Percentiles rank a stretch among this genome's conserved stretches.
These are phyloP conservation scores for Oenanthe melanoleuca DNA, from an alignment of 2,113 vertebrate species.

Conservation along the genomic window DNA sequence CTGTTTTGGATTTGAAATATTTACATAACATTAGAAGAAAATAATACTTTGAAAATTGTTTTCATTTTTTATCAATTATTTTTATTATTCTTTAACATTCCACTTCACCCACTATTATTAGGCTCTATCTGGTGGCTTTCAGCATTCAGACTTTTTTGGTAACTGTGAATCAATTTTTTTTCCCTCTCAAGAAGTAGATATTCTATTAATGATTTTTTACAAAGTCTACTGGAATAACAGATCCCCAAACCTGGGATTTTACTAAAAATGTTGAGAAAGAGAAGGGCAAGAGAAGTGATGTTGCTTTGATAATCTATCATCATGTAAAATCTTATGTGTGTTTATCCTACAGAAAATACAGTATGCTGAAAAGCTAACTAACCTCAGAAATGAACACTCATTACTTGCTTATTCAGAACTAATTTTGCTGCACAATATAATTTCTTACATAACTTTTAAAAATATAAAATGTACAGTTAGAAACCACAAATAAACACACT, in stretches of 20 bases:
- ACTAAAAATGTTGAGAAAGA: neutral
- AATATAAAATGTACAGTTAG: neutral
- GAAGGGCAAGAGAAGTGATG: neutral
- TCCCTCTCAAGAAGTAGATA: neutral
- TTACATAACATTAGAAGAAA: constrained; percentile 63
- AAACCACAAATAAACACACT: neutral
- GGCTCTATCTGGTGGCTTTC: neutral
- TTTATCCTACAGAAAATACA: neutral
- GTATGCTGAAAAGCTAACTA: neutral
- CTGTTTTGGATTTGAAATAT: constrained; percentile 68
- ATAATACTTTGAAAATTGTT: constrained; percentile 30
- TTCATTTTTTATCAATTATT: constrained; percentile 37
- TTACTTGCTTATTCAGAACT: neutral
- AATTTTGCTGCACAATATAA: neutral
- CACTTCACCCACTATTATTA: neutral
- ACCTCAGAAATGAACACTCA: neutral
- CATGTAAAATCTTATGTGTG: neutral
- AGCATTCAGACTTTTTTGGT: neutral
- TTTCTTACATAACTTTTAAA: neutral
- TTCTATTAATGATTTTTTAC: neutral
- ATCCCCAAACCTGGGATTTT: neutral
- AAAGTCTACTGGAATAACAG: neutral
- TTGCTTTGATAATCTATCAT: neutral
- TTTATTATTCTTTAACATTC: constrained; percentile 2
- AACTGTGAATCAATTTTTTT: neutral